A percentile compares a stretch with the other conserved stretches of the same genome.
phyloP scores from a whole-genome alignment of 2,888 invertebrate genomes.

The Creontiades dilutus region DNA sequence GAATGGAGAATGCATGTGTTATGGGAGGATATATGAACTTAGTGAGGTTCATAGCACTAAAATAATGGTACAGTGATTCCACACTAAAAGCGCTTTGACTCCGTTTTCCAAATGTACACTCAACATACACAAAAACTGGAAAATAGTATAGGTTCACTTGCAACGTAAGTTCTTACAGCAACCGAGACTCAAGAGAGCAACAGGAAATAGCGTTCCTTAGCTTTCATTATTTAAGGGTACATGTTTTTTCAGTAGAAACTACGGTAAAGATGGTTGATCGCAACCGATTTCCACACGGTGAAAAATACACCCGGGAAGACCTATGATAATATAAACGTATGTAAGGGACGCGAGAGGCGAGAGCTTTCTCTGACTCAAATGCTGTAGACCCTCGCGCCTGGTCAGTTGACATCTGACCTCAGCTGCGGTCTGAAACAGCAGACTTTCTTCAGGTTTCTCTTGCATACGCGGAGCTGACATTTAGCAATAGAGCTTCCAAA shows the following conservation, averaged over 20 bases:
- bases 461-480: not conserved
- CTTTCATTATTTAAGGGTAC: not conserved
- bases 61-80: too few relatives aligned
- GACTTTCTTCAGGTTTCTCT: slow-evolving; percentile 19
- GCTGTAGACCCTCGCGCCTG: not conserved
- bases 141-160: too few relatives aligned
- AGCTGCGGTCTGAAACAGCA: not conserved
- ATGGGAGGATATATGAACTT: too few relatives aligned
- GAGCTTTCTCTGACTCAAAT: not conserved
- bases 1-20: too few relatives aligned
- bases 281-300: not conserved
- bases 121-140: too few relatives aligned
- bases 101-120: too few relatives aligned
- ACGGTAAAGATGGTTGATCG: not conserved
- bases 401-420: slow-evolving; percentile 11
- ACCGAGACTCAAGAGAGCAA: not conserved
- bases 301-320: not conserved
- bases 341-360: not conserved
- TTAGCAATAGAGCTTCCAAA: not conserved
- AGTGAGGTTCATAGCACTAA: too few relatives aligned
- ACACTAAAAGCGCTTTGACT: too few relatives aligned
- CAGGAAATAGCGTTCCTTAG: not conserved
- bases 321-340: too few relatives aligned
- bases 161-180: not conserved
- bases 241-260: not conserved